Evolutionary conservation across 2,797 vertebrate genomes (phyloP).

Genomic region (Chrosomus eos): DNA sequence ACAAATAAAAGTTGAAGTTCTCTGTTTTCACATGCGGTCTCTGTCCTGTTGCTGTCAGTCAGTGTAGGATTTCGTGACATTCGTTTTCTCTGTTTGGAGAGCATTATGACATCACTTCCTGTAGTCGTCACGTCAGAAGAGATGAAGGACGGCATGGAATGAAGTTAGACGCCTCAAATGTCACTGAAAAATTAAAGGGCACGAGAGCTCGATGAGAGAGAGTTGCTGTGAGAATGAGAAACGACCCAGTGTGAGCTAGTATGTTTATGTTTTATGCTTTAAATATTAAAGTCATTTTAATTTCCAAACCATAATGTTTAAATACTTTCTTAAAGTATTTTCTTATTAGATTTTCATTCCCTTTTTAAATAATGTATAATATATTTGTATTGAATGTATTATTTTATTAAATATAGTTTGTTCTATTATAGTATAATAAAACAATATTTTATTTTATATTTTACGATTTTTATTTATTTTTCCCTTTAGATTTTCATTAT

Average conservation of each 20-base stretch:
- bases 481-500: too few species aligned
- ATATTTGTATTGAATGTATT: too few species aligned
- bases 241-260: too few species aligned
- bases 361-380: too few species aligned
- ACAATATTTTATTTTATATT: too few species aligned
- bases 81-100: not conserved
- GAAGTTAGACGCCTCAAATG: constrained; percentile 7
- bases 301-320: not conserved
- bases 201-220: not conserved
- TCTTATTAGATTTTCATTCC: too few species aligned
- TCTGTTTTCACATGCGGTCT: not conserved
- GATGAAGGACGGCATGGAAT: not conserved
- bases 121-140: not conserved
- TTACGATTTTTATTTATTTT: too few species aligned
- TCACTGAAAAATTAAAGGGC: not conserved
- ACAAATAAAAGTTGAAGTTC: too few species aligned
- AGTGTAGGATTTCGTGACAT: not conserved
- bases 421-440: too few species aligned
- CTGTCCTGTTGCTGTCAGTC: not conserved
- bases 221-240: not conserved
- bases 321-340: not conserved
- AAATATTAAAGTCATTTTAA: not conserved
- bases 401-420: too few species aligned
- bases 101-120: not conserved
- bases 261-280: not conserved